phyloP scores from a whole-genome alignment of 64 coral and sea anemone species.

The Actinia equina region DNA sequence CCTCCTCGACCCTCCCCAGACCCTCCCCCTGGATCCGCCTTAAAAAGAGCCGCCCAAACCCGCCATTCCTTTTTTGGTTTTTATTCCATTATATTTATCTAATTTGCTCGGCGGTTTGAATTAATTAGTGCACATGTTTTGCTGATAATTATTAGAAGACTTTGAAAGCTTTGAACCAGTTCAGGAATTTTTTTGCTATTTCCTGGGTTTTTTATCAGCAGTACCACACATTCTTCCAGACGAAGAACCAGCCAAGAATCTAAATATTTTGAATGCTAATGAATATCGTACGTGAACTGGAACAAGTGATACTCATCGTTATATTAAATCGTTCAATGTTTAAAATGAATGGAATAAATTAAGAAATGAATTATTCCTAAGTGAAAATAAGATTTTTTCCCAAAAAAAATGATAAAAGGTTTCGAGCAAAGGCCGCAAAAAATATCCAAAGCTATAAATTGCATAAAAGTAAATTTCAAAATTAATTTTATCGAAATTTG shows the following conservation, averaged over 20 bases:
- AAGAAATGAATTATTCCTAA: too few species aligned
- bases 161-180: not conserved
- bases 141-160: not conserved
- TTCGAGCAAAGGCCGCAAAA: too few species aligned
- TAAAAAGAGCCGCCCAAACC: too few species aligned
- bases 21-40: too few species aligned
- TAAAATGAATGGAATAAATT: too few species aligned
- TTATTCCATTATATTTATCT: not conserved
- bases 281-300: not conserved
- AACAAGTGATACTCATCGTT: too few species aligned
- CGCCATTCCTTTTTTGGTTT: not conserved
- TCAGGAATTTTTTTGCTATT: not conserved
- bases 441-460: too few species aligned
- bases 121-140: not conserved
- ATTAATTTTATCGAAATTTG: not conserved
- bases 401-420: too few species aligned
- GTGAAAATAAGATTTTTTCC: too few species aligned
- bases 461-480: not conserved
- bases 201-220: conserved; percentile 5
- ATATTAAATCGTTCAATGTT: too few species aligned
- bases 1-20: too few species aligned
- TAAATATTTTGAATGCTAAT: not conserved
- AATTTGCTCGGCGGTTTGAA: not conserved
- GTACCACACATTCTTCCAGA: not conserved
- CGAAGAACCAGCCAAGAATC: not conserved